These are phyloP conservation scores for Pocillopora damicornis DNA, from an alignment of 64 coral and sea anemone species.

Conservation along the genomic window DNA sequence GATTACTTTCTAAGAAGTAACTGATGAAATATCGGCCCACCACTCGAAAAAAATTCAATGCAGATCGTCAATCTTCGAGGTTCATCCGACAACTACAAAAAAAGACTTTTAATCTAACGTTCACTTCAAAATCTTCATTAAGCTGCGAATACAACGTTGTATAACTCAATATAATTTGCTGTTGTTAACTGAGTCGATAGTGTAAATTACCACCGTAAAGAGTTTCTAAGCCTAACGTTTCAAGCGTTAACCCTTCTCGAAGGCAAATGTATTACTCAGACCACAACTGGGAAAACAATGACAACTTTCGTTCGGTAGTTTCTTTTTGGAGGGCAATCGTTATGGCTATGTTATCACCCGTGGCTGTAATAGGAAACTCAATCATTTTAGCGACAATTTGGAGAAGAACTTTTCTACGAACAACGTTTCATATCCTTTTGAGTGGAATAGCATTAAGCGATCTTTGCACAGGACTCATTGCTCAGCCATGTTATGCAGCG, in stretches of 20 bases:
- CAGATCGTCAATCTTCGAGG: too few relatives aligned
- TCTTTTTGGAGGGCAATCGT: background rate
- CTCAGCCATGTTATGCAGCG: background rate
- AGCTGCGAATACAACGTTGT: too few relatives aligned
- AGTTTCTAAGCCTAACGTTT: background rate
- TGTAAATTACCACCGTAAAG: background rate
- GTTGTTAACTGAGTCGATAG: too few relatives aligned
- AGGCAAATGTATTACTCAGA: background rate
- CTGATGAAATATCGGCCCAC: too few relatives aligned
- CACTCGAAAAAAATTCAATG: too few relatives aligned
- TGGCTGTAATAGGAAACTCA: constrained; percentile 29
- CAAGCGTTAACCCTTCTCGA: too few relatives aligned
- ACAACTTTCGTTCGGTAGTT: background rate
- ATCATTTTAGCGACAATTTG: constrained; percentile 17
- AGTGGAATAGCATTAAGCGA: background rate
- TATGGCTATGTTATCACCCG: background rate
- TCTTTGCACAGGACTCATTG: constrained; percentile 12
- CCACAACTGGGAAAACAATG: background rate
- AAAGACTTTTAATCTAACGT: too few relatives aligned
- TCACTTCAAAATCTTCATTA: too few relatives aligned
- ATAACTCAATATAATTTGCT: too few relatives aligned
- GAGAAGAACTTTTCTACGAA: background rate
- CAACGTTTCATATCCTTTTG: constrained; percentile 16
- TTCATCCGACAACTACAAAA: too few relatives aligned
- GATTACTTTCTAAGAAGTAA: too few relatives aligned